Evolutionary conservation across 2,113 vertebrate species (phyloP).

Genomic region (Eonycteris spelaea): DNA sequence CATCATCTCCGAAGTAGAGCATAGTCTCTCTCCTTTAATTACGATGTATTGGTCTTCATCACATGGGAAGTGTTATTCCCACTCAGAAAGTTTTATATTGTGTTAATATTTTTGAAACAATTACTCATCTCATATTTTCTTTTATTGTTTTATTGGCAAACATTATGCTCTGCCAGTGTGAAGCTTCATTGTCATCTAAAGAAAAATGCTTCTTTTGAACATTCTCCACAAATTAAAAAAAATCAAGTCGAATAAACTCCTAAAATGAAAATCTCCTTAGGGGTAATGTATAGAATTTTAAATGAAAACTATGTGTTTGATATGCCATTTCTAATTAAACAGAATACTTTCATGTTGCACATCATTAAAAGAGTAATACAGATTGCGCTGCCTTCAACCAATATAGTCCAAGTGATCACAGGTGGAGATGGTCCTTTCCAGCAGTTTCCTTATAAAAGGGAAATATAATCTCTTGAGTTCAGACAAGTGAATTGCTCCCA

Average conservation of each 20-base stretch:
- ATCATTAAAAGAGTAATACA: not conserved
- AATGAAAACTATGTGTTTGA: constrained; percentile 56
- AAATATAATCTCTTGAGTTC: constrained; percentile 69
- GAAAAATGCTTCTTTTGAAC: constrained; percentile 23
- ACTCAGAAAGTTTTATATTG: constrained; percentile 17
- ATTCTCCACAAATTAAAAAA: constrained; percentile 63
- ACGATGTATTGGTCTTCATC: constrained; percentile 22
- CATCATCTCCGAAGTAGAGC: not conserved
- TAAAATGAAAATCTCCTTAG: constrained; percentile 57
- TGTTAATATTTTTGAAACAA: constrained; percentile 47
- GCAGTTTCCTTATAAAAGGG: constrained; percentile 42
- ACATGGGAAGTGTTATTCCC: not conserved
- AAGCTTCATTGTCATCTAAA: not conserved
- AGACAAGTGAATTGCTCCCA: constrained; percentile 71
- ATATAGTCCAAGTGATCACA: not conserved
- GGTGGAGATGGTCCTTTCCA: constrained; percentile 46
- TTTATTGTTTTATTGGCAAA: not conserved
- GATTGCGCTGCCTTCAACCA: not conserved
- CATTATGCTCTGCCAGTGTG: not conserved
- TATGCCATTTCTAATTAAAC: constrained; percentile 30
- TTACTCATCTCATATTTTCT: not conserved
- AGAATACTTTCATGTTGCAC: constrained; percentile 1
- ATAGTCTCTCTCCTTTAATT: constrained; percentile 55
- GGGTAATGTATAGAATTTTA: constrained; percentile 59
- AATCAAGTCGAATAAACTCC: constrained; percentile 48